phyloP scores from a whole-genome alignment of 2,113 vertebrate species.

The Myodes glareolus region DNA sequence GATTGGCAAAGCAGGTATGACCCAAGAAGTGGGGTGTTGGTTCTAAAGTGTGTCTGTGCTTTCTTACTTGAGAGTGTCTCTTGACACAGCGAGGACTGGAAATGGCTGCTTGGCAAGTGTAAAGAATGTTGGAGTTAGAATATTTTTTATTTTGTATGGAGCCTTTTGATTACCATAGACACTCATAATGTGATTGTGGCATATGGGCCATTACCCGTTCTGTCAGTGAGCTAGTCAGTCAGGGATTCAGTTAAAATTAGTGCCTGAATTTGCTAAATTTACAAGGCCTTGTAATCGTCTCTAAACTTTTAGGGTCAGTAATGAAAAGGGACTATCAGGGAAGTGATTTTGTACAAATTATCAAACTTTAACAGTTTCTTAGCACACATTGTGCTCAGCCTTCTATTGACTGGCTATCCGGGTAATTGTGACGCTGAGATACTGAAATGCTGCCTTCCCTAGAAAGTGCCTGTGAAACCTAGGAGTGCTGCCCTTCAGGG shows the following conservation, averaged over 20 bases:
- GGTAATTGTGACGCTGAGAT: background rate
- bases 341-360: background rate
- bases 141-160: background rate
- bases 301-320: background rate
- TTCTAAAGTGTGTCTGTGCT: background rate
- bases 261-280: background rate
- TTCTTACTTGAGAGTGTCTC: background rate
- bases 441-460: background rate
- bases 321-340: background rate
- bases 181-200: background rate
- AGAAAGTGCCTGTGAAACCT: background rate
- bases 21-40: background rate
- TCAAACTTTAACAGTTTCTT: background rate
- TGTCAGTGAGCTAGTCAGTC: background rate
- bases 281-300: background rate
- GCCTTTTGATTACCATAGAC: background rate
- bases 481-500: background rate
- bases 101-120: background rate
- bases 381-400: background rate
- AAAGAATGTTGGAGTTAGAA: background rate
- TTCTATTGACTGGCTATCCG: constrained; percentile 11
- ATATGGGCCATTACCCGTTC: background rate
- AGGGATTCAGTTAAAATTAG: background rate
- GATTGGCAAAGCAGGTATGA: constrained; percentile 98
- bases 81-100: background rate